Base-by-base conservation (phyloP, 2,113 vertebrate species). In the Lagenorhynchus albirostris region DNA sequence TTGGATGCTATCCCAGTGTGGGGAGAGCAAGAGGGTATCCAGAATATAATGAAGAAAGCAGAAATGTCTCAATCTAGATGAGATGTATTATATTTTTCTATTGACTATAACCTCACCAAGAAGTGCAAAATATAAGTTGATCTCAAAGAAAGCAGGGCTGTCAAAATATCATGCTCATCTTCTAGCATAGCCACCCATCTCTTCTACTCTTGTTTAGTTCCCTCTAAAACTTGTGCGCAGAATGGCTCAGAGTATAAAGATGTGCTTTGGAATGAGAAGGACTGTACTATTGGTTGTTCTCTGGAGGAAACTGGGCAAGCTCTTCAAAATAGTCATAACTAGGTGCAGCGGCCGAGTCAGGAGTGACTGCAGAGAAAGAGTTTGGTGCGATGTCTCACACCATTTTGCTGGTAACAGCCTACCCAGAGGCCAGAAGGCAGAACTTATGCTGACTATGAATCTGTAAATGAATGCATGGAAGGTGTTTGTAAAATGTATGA, bases 401-500 rank as follows among this genome's bases (percentile, higher is more conserved):
- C 96, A 99, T 99, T 98, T 98, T 99, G 98, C 99, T 99, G 97
- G 99, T 99, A 70, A 70, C 99, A 99, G 98, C 99, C 99, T 79
- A 99, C 99, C 93, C 99, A 99, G 98, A 99, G 99, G 98, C 99
- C 99, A 55, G 99, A 99, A 98, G 99, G 99, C 83, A 99, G 99
- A 98, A 99, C 99, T 63, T 99, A 99, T 0, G 99, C 99, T 1
- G 99, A 99, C 91, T 99, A 99, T 96, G 99, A 99, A 62, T 99
- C 99, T 0, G 99, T 99, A 96, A 99, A 99, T 79, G 99, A 99
- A 95, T 99, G 99, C 97, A 99, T 99, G 99, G 99, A 99, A 99
- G 99, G 99, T 79, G 99, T 99, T 91, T 99, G 99, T 99, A 99
- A 99, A 99, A 99, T 99, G 99, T 99, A 99, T 91, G 99, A 99